Base-by-base conservation (phyloP, 1,140 invertebrate genomes). In the Fragariocoptes setiger region DNA sequence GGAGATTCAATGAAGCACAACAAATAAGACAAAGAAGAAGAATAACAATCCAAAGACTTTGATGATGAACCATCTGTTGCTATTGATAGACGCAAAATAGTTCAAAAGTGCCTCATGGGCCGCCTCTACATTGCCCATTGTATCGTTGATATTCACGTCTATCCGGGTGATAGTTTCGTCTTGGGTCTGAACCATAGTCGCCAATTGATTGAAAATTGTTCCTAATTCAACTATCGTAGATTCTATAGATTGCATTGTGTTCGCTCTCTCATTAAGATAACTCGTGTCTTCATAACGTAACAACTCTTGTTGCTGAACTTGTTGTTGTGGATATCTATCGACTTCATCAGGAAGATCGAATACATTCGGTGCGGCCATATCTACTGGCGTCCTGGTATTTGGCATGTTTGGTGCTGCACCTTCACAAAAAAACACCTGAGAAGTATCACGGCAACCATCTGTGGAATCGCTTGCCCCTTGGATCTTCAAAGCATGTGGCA, bases 221-320 rank as follows among this genome's bases (percentile, higher is more conserved):
- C 90, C 88, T n/a, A 99, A 60, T 62, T 99, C 90, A 14, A 95
- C 82, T 53, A 99, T 97, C 20, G 88, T 97, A 12, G 79, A 82
- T 60, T 99, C 90, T 52, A 99, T 95, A 56, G 80, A 92, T 56
- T 94, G 82, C 85, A 99, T 95, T 0, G 86, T 86, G 54, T 90
- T 82, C 22, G 82, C 82, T 50, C 90, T 65, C 53, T 74, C 76
- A 53, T 80, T 74, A 18, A 92, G 66, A 62, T 92, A 94, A 12
- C 22, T 35, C 66, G 71, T 48, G 20, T 49, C 47, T 21, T 46
- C 41, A 21, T 39, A 45, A n/a, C 46, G 31, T 5, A 49, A 21
- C 19, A 41, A 19, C 17, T 17, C 36, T 45, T 46, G 42, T 35
- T 45, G 35, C 36, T 42, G 39, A 20, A n/a, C 25, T 31, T 31